Base-by-base conservation (phyloP, 2,113 vertebrate genomes). In the Elephas maximus region DNA sequence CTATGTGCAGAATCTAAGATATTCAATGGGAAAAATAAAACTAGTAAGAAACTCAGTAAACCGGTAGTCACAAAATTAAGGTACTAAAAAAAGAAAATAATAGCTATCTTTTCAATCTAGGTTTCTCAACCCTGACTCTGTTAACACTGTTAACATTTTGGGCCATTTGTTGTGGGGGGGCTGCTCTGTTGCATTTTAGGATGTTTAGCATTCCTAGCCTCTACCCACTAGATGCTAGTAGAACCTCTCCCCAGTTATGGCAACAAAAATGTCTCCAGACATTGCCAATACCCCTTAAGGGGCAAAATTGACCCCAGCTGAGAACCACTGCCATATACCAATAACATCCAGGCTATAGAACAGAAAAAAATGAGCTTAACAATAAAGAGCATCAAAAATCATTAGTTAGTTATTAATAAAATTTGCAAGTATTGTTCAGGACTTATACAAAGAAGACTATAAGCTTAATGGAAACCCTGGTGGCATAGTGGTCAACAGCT, bases 31-130 rank as follows among this genome's bases (percentile, higher is more conserved):
- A 90, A 79, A 57, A 57, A 62, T 8, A 60, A 8, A 82, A 26
- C 48, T 91, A 83, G 71, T 37, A 30, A 78, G 8, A 67, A 65
- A 91, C 67, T 92, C 8, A 85, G n/a, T 88, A 79, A 88, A 57
- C 23, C 67, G 44, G 17, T 1, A 57, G 17, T 71, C 30, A 80
- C 5, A 87, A 79, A 63, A 74, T 91, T 65, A 79, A 57, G 26
- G 57, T 41, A 18, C 37, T 65, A 0, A 65, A 65, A 65, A 78
- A 48, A 48, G 9, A 87, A 81, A 82, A 87, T 26, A 77, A 63
- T 76, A 82, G 10, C 48, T 90, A 83, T 71, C 53, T 48, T 6
- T 91, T 73, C 88, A 73, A 28, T 10, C 10, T 65, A 1, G 1
- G 0, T 84, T 83, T 91, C 51, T 91, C 51, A 88, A 17, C 28